Evolutionary conservation across 2,797 vertebrate species (phyloP), one percentile per base, ranked within the genome.

Genomic region (Taenioides sp.): DNA sequence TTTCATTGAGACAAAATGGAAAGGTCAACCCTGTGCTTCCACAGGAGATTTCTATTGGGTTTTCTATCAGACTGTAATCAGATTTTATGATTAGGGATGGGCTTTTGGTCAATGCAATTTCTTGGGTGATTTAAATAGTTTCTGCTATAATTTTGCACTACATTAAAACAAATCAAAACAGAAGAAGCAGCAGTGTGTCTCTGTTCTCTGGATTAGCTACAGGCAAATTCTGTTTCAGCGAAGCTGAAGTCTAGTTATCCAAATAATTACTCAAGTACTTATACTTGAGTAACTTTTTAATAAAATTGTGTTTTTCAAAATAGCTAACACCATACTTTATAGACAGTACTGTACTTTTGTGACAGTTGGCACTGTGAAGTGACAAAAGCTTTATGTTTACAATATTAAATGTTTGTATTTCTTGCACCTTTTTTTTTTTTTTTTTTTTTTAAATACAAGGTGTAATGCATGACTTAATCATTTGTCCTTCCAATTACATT

Each of bases 41-140:
- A 69, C 60, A 60, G 83, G 71, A 75, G 75, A 82, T 87, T 91
- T 87, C 73, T 74, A 83, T 88, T 83, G 82, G 79, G 72, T 79
- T 89, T 90, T 87, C 86, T 86, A 86, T 91, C 87, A 80, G 75
- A 71, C 57, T 62, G 65, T 88, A 91, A 90, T 91, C 85, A 86
- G 78, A 80, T 84, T 87, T 82, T 81, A 82, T 88, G 85, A 91
- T 90, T 85, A 88, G 83, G 77, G 72, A 75, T 17, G 69, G 80
- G 61, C 79, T 77, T 85, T 79, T 80, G 70, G 83, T 86, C 78
- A 83, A 65, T 74, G 71, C 77, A 84, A 83, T 87, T 88, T 85
- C 84, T 87, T 77, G 54, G 20, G 73, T 79, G 80, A 88, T 87
- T 87, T 85, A 67, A 82, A 82, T 79, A 57, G 64, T 49, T 63